Base-by-base conservation (phyloP, 92 coral and sea anemone genomes). In the Epizoanthus rinbou region DNA sequence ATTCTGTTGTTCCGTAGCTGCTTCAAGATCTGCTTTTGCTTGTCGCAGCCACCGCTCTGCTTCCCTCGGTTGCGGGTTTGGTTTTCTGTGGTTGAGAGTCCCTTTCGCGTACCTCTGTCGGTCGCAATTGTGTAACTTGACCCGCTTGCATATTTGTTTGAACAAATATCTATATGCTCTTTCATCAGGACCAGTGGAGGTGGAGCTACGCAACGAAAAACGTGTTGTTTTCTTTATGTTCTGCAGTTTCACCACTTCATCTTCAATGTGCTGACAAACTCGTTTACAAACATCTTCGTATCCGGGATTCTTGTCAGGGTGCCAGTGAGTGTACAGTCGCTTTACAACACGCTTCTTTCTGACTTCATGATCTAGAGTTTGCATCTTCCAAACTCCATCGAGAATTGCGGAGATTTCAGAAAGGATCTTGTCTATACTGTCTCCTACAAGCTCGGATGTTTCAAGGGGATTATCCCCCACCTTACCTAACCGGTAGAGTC, bases 311-410 rank as follows among this genome's bases (percentile, higher is more conserved):
- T 87, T 86, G 53, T 88, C 91, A 0, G 97, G 97, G 45, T 93
- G 97, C 97, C 97, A 93, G 0, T 65, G 75, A 31, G 85, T 66
- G 78, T 57, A 88, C 50, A 93, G 56, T 25, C 97, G 94, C 83
- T 86, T 91, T 57, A 91, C 80, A 57, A 90, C 85, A 23, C 87
- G 84, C 24, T 69, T 72, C 69, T 86, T 58, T 50, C 74, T 84
- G 6, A 81, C 74, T 69, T 85, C 85, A 50, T 50, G 54, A 13
- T 50, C 54, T 2, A 3, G 14, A 9, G 54, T 50, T 47, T 94
- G 91, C 37, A 91, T 80, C 14, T 60, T 75, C 91, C 94, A 91
- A 21, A 90, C 90, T 11, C 71, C 87, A 63, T 86, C 74, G 73
- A 93, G 84, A 6, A 86, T 71, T 18, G 72, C 84, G 18, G 93